Conservation (phyloP, 2,888 invertebrate genomes). For the Torymus texanus region DNA sequence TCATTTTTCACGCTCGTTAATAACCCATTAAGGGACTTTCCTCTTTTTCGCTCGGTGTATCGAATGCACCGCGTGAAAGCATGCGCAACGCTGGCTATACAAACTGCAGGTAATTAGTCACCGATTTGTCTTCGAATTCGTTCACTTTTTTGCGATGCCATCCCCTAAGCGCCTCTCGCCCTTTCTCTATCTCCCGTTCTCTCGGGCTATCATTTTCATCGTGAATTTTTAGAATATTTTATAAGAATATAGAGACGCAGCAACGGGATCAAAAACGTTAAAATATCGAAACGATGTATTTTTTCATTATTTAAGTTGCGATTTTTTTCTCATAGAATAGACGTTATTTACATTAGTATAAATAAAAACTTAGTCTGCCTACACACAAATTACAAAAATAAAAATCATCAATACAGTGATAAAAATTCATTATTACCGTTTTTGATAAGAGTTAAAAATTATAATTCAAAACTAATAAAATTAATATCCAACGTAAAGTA, state of each 20-base stretch:
- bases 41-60: constrained; percentile 40
- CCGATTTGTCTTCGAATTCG: constrained; percentile 34
- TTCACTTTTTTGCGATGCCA: neutral
- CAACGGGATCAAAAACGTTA: too few relatives aligned
- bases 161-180: neutral
- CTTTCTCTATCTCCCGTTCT: constrained; percentile 1
- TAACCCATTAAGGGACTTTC: constrained; percentile 42
- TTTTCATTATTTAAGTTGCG: too few relatives aligned
- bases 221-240: constrained; percentile 8
- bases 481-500: too few relatives aligned
- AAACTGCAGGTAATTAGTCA: constrained; percentile 37
- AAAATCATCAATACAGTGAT: too few relatives aligned
- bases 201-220: neutral
- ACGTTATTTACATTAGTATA: too few relatives aligned
- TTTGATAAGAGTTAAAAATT: too few relatives aligned
- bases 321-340: too few relatives aligned
- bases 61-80: constrained; percentile 8
- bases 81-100: constrained; percentile 6
- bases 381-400: too few relatives aligned
- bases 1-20: constrained; percentile 43
- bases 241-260: neutral
- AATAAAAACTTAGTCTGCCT: too few relatives aligned
- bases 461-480: too few relatives aligned
- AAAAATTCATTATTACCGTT: too few relatives aligned
- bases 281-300: too few relatives aligned